Evolutionary conservation across 2,888 invertebrate species (phyloP).

Genomic region (Chloroclysta siterata): DNA sequence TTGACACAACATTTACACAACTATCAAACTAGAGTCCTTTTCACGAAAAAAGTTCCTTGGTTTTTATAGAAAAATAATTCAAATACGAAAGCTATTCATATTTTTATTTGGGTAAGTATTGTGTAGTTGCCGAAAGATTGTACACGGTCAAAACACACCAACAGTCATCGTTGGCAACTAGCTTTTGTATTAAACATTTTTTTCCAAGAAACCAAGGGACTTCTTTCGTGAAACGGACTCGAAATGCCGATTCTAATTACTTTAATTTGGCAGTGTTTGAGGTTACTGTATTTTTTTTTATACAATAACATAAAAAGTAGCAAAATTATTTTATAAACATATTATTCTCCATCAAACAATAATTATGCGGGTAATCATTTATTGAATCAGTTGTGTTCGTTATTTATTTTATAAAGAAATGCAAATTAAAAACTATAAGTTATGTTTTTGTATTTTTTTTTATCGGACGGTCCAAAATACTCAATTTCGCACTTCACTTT

Average conservation of each 20-base stretch:
- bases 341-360: too few species aligned
- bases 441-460: not conserved
- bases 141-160: too few species aligned
- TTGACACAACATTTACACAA: conserved; percentile 54
- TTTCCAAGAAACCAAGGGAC: too few species aligned
- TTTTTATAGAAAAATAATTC: too few species aligned
- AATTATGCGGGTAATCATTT: not conserved
- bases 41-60: too few species aligned
- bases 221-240: too few species aligned
- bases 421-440: conserved; percentile 4
- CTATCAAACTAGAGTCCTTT: conserved; percentile 23
- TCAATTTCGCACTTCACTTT: conserved; percentile 28
- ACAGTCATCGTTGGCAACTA: too few species aligned
- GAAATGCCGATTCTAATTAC: conserved; percentile 17
- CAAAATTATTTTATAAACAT: not conserved
- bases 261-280: conserved; percentile 39
- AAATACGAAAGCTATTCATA: too few species aligned
- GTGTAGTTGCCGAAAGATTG: too few species aligned
- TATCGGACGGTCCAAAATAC: conserved; percentile 42
- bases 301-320: conserved; percentile 8
- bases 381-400: too few species aligned
- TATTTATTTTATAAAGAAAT: not conserved
- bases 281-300: not conserved
- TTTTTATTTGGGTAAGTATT: too few species aligned
- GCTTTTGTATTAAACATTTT: too few species aligned